Conservation (phyloP, 2,797 vertebrate genomes). For the Epinephelus malabaricus region DNA sequence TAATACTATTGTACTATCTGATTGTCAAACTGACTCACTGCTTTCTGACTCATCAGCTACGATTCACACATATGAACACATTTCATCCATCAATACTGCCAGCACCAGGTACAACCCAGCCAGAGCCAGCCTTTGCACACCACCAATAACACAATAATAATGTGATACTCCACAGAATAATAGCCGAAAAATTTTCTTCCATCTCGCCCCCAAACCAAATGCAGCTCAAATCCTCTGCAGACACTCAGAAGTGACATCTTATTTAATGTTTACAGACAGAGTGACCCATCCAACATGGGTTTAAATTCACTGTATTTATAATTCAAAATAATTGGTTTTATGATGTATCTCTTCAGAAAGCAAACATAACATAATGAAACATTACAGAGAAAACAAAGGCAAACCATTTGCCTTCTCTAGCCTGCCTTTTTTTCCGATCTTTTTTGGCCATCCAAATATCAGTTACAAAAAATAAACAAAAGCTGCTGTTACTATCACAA, state of each 20-base stretch:
- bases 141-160: conserved; percentile 14
- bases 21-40: conserved; percentile 46
- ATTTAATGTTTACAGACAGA: background rate
- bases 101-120: conserved; percentile 4
- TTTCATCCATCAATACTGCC: conserved; percentile 27
- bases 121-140: conserved; percentile 11
- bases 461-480: conserved; percentile 4
- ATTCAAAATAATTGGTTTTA: background rate
- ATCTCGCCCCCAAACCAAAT: background rate
- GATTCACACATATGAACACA: conserved; percentile 26
- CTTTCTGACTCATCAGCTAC: conserved; percentile 44
- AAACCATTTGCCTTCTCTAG: background rate
- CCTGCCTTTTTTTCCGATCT: background rate
- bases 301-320: conserved; percentile 1
- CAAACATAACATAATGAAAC: too few relatives aligned
- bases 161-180: conserved; percentile 7
- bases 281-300: background rate
- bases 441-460: background rate
- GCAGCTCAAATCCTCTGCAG: background rate
- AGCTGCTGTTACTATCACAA: conserved; percentile 14
- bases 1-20: conserved; percentile 42
- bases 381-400: background rate
- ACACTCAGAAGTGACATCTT: background rate
- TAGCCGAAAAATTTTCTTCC: background rate
- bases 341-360: background rate